Base-by-base conservation (phyloP, 2,113 vertebrate genomes). In the Chaetodon trifascialis region DNA sequence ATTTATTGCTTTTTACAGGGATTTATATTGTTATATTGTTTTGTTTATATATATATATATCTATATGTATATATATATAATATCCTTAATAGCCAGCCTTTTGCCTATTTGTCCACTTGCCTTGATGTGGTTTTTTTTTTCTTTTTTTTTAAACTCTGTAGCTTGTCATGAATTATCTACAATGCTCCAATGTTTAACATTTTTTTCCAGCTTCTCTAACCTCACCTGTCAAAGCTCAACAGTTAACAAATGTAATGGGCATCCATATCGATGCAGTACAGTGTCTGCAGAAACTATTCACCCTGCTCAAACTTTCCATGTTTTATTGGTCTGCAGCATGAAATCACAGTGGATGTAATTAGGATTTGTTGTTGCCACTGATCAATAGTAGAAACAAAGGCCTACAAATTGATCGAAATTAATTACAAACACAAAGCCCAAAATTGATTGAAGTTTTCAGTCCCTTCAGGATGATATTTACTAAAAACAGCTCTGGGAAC, bases 1-100 rank as follows among this genome's bases (percentile, higher is more conserved):
- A 89, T 94, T 92, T 91, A 91, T 94, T 94, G 91, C 93, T 95
- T 94, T 93, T 89, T 93, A 92, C 90, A 91, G 93, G 92, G 91
- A 92, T 95, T 94, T 94, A 83, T 95, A 93, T 94, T 91, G 91
- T 94, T 93, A 80, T 92, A 89, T 94, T 92, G 91, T 94, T 94
- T 94, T 95, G 89, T 94, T 90, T 51, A 91, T 47, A 30, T 30
- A 30, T 30, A 30, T 91, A 76, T 72, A 76, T 69, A 75, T 77
- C 80, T 80, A 76, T 83, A 94, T 73, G 76, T 74, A 75, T 78
- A 84, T 73, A 76, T 79, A 94, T 94, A 93, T 91, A 92, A 93
- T 94, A 93, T 88, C 79, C 86, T 94, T 91, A 89, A 89, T 93
- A 93, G 72, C 85, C 91, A 89, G 84, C 73, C 84, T 51, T 82